Evolutionary conservation across 2,888 invertebrate genomes (phyloP), one percentile per base, ranked within the genome.

Genomic region (Ypsolopha scabrella): DNA sequence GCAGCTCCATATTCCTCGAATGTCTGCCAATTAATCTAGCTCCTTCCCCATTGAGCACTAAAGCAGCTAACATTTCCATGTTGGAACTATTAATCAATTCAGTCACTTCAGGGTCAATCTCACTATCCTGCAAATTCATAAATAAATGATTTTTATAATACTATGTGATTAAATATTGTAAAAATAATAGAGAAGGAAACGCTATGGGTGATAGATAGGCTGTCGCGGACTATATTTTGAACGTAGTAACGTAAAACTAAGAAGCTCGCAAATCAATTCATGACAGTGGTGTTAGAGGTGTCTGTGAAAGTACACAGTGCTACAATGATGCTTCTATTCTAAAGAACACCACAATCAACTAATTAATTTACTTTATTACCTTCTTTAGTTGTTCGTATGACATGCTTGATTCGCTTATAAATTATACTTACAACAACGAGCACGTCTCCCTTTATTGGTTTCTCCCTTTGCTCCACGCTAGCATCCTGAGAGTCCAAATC

Each of bases 41-140:
- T 0, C 97, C 97, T 67, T 96, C 93, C 4, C 97, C 97, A 62
- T 94, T 94, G 24, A 98, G 85, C 10, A 98, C 96, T 62, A 97
- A 83, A 50, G 94, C 90, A 34, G 97, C 97, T 64, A 98, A 82
- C 81, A 94, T 93, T 70, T 96, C 96, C 92, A 97, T 93, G 68
- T 95, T 95, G 7, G 94, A 92, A 57, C 88, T 86, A 61, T 90
- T 90, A 50, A 94, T 89, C 59, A 94, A 85, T 58, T 88, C 87
- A 52, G 89, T 86, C 41, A 93, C 88, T 70, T 92, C 92, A 11
- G 88, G 87, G 59, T 92, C 92, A 73, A 89, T 85, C 73, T 82
- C 80, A 63, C 72, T 83, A 55, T 82, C 81, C 85, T 86, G 77
- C 57, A 51, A 60, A 72, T 62, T 24, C 57, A 55, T 51, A 41